Evolutionary conservation across 2,113 vertebrate species (phyloP).

Genomic region (Myotis lucifugus): DNA sequence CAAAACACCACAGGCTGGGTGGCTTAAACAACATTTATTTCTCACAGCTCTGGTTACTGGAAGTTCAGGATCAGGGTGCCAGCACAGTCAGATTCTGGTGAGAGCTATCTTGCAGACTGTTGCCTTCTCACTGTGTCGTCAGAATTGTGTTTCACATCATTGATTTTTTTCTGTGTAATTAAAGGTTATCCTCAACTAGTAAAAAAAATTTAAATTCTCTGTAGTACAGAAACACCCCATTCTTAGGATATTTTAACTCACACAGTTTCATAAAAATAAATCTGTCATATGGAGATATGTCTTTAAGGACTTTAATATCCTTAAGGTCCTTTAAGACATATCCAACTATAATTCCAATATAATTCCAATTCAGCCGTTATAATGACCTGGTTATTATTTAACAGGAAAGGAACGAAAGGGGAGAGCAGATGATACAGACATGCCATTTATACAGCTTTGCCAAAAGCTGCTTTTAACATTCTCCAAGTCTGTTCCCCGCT

Average conservation of each 20-base stretch:
- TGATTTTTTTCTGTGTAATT: neutral
- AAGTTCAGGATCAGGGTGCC: neutral
- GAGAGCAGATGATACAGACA: too few species aligned
- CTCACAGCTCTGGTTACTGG: neutral
- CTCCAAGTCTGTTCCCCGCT: too few species aligned
- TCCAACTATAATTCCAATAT: too few species aligned
- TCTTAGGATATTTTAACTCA: neutral
- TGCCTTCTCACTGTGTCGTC: neutral
- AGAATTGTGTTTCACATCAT: too few species aligned
- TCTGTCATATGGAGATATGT: too few species aligned
- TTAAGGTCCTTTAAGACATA: too few species aligned
- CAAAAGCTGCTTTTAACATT: too few species aligned
- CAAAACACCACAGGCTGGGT: neutral
- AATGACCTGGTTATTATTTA: too few species aligned
- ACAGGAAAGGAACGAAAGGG: too few species aligned
- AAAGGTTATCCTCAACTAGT: neutral
- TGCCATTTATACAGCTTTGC: too few species aligned
- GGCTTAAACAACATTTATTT: neutral
- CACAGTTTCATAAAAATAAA: neutral
- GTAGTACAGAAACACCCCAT: neutral
- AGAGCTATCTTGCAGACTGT: neutral
- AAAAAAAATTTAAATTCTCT: neutral
- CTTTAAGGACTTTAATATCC: too few species aligned
- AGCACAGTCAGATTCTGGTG: neutral
- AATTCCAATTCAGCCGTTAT: too few species aligned